phyloP scores from a whole-genome alignment of 2,797 vertebrate genomes.

The Hydrophis major region DNA sequence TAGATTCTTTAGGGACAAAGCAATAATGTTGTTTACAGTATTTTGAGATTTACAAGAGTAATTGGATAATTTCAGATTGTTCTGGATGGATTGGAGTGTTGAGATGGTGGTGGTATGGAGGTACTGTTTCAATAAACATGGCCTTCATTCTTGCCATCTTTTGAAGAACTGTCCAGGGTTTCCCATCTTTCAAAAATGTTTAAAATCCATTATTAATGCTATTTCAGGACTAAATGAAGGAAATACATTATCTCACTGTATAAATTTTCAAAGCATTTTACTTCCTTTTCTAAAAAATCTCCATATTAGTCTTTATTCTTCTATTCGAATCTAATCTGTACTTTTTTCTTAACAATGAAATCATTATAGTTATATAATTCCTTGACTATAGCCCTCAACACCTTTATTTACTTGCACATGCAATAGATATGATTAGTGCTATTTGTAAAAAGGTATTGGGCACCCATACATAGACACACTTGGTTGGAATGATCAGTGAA shows the following conservation, averaged over 20 bases:
- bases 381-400: neutral
- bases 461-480: neutral
- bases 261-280: neutral
- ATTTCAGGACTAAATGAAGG: neutral
- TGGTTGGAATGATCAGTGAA: neutral
- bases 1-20: neutral
- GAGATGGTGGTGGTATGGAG: neutral
- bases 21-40: neutral
- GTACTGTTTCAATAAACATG: neutral
- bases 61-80: neutral
- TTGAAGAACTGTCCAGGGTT: neutral
- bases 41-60: neutral
- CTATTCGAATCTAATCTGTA: constrained; percentile 7
- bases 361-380: neutral
- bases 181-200: neutral
- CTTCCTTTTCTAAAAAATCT: neutral
- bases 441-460: neutral
- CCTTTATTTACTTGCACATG: neutral
- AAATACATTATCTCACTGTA: neutral
- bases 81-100: neutral
- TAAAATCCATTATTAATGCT: constrained; percentile 9
- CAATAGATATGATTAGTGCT: neutral
- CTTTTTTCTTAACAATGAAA: constrained; percentile 16
- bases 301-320: constrained; percentile 5
- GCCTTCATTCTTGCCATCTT: neutral